Evolutionary conservation across 2,888 invertebrate species (phyloP).

Genomic region (Heteromurus nitidus): DNA sequence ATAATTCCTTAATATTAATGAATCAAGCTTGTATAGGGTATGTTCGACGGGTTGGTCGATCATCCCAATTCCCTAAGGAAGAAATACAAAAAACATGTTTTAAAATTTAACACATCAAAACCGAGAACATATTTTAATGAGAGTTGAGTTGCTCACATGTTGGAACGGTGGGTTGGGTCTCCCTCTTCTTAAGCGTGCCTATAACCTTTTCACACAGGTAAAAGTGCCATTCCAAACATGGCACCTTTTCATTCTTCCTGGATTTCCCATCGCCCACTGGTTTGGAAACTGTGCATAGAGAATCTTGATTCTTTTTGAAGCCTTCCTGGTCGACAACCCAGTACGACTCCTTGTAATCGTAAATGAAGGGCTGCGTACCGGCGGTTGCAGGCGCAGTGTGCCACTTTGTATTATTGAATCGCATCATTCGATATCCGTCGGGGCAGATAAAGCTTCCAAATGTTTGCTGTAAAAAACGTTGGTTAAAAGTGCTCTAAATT

Average conservation of each 20-base stretch:
- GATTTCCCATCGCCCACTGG: background rate
- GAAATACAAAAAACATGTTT: background rate
- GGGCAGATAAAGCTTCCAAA: slow-evolving; percentile 41
- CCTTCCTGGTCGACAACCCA: slow-evolving; percentile 35
- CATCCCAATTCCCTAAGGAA: background rate
- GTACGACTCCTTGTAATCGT: slow-evolving; percentile 33
- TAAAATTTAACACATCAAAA: background rate
- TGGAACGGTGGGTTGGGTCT: background rate
- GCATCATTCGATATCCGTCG: slow-evolving; percentile 11
- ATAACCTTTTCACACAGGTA: slow-evolving; percentile 47
- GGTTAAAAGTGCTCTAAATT: no score
- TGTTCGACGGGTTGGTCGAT: no score
- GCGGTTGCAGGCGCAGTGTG: no score
- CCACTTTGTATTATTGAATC: background rate
- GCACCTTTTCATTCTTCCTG: background rate
- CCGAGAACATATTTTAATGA: background rate
- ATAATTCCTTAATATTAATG: no score
- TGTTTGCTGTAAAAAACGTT: slow-evolving; percentile 48
- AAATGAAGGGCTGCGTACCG: background rate
- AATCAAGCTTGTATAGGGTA: no score
- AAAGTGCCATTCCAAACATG: slow-evolving; percentile 38
- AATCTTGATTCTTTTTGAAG: slow-evolving; percentile 17
- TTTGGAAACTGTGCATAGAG: background rate
- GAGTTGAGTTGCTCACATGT: background rate
- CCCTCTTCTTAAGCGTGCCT: no score